Evolutionary conservation across 2,888 invertebrate genomes (phyloP).

Genomic region (Marronus borbonicus): DNA sequence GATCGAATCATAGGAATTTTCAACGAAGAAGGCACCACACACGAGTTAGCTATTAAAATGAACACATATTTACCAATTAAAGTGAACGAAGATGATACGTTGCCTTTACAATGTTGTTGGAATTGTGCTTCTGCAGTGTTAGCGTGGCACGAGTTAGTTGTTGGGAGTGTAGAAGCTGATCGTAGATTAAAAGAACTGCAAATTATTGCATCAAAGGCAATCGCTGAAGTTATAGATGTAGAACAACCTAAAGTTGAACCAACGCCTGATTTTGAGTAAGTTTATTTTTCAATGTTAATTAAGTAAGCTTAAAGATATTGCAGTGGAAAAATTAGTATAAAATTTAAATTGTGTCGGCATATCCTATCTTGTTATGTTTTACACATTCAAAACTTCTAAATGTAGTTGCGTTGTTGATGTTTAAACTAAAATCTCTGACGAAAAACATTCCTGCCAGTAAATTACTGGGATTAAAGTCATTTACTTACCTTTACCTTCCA

Average conservation of each 20-base stretch:
- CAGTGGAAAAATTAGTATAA: too few species aligned
- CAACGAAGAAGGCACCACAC: slow-evolving; percentile 75
- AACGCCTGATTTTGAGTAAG: slow-evolving; percentile 45
- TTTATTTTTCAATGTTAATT: background rate
- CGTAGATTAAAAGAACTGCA: slow-evolving; percentile 67
- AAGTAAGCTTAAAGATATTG: too few species aligned
- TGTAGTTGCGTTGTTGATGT: too few species aligned
- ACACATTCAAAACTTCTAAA: too few species aligned
- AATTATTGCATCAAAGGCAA: slow-evolving; percentile 58
- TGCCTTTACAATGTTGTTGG: slow-evolving; percentile 77
- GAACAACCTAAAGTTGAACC: slow-evolving; percentile 33
- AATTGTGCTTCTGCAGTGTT: slow-evolving; percentile 77
- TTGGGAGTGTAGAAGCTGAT: slow-evolving; percentile 75
- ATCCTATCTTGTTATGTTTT: too few species aligned
- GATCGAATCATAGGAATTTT: slow-evolving; percentile 74
- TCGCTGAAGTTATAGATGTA: slow-evolving; percentile 48
- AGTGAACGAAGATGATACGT: slow-evolving; percentile 72
- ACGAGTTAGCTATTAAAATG: slow-evolving; percentile 76
- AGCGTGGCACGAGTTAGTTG: slow-evolving; percentile 77
- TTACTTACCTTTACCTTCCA: too few species aligned
- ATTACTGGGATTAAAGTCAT: too few species aligned
- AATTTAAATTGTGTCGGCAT: too few species aligned
- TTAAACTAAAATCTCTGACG: too few species aligned
- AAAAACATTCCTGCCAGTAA: too few species aligned
- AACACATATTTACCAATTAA: slow-evolving; percentile 77